Base-by-base conservation (phyloP, 2,797 vertebrate genomes). In the Chloroceryle amazona region DNA sequence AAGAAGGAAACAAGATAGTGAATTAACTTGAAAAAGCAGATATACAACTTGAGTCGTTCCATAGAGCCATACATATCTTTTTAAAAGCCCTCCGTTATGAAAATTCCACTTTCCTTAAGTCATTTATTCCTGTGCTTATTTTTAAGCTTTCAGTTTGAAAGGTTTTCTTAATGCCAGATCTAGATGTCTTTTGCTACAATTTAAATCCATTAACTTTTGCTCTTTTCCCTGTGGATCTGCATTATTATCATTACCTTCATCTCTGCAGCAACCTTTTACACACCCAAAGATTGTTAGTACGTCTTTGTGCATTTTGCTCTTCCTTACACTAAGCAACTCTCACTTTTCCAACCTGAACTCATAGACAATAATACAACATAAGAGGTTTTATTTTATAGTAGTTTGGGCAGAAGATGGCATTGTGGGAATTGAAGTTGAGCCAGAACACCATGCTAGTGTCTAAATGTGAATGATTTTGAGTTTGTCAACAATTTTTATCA, bases 11-110 rank as follows among this genome's bases (percentile, higher is more conserved):
- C 26, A 28, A 51, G 49, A 51, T 25, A 51, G 49, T 51, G 55
- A 72, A 76, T 51, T 71, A 67, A 71, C 41, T 58, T 62, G 35
- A 76, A 85, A 75, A 87, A 51, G 21, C 35, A 74, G n/a, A 54
- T 55, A 42, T 29, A 25, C 57, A 71, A 29, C 3, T 9, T 2
- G 0, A 91, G 79, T 39, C 42, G 44, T 51, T 76, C 75, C 5
- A 5, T 4, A 26, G 33, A 93, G 55, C 65, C 75, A 71, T 49
- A 31, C 55, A 46, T 41, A 12, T 49, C 33, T 41, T 83, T 80
- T 70, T 18, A 86, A 89, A 90, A 90, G 23, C 26, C 55, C 90
- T 76, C 71, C n/a, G 19, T 93, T 75, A 75, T 5, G 22, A 90
- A 72, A 82, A 88, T 26, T 71, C 31, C 54, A n/a, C 54, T 81